These are phyloP conservation scores for Eulemur rubriventer DNA, from an alignment of 2,797 vertebrate species.

Conservation along the genomic window DNA sequence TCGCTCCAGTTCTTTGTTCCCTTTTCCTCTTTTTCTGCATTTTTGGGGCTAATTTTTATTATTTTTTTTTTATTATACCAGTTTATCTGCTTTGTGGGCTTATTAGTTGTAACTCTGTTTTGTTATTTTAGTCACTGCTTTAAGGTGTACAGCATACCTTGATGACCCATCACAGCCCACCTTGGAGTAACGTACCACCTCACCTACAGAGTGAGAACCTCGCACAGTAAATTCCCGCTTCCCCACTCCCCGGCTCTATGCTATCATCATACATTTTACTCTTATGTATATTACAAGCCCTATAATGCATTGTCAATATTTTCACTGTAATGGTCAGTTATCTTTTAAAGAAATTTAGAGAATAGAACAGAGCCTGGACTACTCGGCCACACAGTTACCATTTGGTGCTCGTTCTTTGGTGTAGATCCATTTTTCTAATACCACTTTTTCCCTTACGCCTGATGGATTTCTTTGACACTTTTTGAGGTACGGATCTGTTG, in stretches of 20 bases:
- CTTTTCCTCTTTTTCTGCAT: background rate
- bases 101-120: background rate
- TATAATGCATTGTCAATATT: background rate
- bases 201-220: rapidly evolving
- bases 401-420: background rate
- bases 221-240: rapidly evolving
- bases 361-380: background rate
- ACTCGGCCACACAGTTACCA: background rate
- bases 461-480: background rate
- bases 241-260: background rate
- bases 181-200: background rate
- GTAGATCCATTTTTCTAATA: background rate
- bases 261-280: background rate
- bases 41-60: background rate
- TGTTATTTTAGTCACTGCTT: background rate
- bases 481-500: background rate
- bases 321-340: background rate
- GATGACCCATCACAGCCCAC: too few species aligned
- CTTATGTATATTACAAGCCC: background rate
- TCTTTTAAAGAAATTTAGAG: background rate
- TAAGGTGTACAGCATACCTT: background rate
- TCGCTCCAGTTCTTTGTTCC: background rate
- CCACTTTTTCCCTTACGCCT: background rate
- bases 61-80: background rate
- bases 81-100: background rate